Conservation (phyloP, 2,113 vertebrate genomes). For the Phaethornis superciliosus region DNA sequence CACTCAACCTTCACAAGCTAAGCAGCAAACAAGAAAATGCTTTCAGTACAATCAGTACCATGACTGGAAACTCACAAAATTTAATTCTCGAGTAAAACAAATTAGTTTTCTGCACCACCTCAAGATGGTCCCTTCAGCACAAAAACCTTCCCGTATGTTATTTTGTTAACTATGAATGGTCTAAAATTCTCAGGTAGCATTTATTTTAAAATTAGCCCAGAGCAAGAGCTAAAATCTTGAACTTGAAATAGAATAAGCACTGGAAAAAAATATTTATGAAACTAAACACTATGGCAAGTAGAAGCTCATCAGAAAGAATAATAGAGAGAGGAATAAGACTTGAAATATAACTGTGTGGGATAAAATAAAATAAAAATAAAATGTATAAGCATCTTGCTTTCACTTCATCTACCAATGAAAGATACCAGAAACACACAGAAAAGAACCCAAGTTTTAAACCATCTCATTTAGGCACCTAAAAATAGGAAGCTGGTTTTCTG, state of each 20-base stretch:
- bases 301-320: not conserved
- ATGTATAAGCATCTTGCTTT: not conserved
- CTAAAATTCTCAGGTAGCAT: not conserved
- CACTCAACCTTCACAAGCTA: not conserved
- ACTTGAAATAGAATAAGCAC: not conserved
- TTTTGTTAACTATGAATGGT: not conserved
- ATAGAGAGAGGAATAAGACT: not conserved
- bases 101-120: not conserved
- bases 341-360: not conserved
- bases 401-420: not conserved
- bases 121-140: not conserved
- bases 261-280: not conserved
- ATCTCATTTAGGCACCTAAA: slow-evolving; percentile 36
- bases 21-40: not conserved
- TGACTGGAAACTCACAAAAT: not conserved
- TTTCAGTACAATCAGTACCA: not conserved
- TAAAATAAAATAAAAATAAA: not conserved
- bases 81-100: not conserved
- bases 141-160: not conserved
- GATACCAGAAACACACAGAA: not conserved
- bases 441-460: not conserved
- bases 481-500: slow-evolving; percentile 12
- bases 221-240: not conserved
- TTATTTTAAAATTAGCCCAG: not conserved
- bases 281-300: not conserved